phyloP scores from a whole-genome alignment of 2,797 vertebrate genomes.

The Onychomys torridus region DNA sequence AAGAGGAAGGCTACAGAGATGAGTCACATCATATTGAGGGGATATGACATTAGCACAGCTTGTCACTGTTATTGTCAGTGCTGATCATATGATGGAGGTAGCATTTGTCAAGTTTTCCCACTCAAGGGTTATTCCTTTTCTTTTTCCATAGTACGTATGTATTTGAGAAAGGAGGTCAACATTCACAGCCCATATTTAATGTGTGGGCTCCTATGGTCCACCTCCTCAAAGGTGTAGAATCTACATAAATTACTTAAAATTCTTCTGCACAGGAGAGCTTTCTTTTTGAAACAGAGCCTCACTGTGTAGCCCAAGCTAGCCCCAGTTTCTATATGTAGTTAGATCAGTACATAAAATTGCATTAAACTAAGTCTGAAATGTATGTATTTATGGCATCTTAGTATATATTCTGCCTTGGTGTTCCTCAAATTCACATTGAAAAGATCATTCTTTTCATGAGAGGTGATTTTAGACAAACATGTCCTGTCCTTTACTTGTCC shows the following conservation, averaged over 20 bases:
- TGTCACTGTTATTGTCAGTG: background rate
- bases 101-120: background rate
- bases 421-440: background rate
- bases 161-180: background rate
- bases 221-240: background rate
- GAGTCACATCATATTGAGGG: background rate
- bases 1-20: background rate
- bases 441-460: background rate
- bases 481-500: background rate
- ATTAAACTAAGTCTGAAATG: background rate
- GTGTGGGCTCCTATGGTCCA: background rate
- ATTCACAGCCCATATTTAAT: background rate
- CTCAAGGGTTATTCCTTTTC: background rate
- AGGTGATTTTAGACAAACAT: background rate
- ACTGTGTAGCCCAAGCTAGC: too few relatives aligned
- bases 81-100: background rate
- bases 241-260: background rate
- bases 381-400: background rate
- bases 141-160: background rate
- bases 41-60: background rate
- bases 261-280: background rate
- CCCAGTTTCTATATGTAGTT: background rate
- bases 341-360: background rate
- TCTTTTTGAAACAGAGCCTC: background rate
- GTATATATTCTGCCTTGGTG: background rate